phyloP scores from a whole-genome alignment of 2,797 vertebrate genomes.

The Arrhamphus sclerolepis region DNA sequence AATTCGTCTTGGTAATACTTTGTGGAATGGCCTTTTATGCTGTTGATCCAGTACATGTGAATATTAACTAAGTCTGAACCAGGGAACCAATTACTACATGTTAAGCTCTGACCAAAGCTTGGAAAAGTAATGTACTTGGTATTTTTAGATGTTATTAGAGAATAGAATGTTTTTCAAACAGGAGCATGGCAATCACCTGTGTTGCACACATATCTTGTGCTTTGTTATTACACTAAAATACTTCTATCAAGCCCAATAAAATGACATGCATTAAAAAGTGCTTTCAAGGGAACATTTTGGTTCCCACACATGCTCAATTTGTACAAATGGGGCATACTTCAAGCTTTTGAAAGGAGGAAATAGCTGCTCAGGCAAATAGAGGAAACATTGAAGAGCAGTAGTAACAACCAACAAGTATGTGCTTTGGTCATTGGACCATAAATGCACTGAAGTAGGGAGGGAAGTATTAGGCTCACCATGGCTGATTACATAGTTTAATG shows the following conservation, averaged over 20 bases:
- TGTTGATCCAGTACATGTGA: conserved; percentile 59
- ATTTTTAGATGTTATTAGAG: conserved; percentile 57
- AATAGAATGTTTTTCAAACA: conserved; percentile 46
- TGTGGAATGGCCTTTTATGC: conserved; percentile 45
- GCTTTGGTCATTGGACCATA: conserved; percentile 63
- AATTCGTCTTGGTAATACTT: conserved; percentile 71
- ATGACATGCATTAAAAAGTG: conserved; percentile 57
- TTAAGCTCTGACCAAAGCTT: conserved; percentile 51
- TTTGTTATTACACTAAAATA: conserved; percentile 50
- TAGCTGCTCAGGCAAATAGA: conserved; percentile 54
- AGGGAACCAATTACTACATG: conserved; percentile 52
- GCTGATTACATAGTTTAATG: conserved; percentile 80
- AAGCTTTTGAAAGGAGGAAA: conserved; percentile 61
- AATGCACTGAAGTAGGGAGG: conserved; percentile 62
- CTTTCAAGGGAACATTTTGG: conserved; percentile 43
- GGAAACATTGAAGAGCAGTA: conserved; percentile 45
- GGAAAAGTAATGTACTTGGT: conserved; percentile 46
- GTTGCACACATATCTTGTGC: conserved; percentile 41
- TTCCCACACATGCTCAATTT: conserved; percentile 65
- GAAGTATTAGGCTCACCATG: conserved; percentile 68
- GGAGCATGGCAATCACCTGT: conserved; percentile 48
- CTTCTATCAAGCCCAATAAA: conserved; percentile 57
- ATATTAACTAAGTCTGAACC: conserved; percentile 65
- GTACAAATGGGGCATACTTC: conserved; percentile 45
- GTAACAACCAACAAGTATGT: conserved; percentile 62